Evolutionary conservation across 2,797 vertebrate species (phyloP), one percentile per base, ranked within the genome.

Genomic region (Chloroceryle inda): DNA sequence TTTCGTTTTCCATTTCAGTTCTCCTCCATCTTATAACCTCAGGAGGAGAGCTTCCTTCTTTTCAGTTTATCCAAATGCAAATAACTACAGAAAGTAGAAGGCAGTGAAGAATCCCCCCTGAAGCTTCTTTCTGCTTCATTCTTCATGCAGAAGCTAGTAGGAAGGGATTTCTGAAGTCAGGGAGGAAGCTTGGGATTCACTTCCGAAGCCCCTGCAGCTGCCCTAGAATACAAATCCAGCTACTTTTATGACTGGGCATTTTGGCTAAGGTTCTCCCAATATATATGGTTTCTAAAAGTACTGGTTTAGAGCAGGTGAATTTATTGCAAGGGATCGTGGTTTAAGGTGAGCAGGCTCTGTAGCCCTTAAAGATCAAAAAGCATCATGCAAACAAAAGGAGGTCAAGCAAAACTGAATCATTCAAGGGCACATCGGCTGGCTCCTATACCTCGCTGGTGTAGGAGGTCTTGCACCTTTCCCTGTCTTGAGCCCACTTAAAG

Each of bases 1-100:
- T 96, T 84, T 93, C 64, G 67, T 94, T 85, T 94, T 96, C 96
- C 73, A 88, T 88, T 85, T 92, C 86, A 45, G 89, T 93, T 92
- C 83, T 96, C 62, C 63, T 91, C 93, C 95, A 59, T 96, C 55
- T 93, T 94, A 92, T 8, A 86, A 89, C 23, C 68, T 87, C 67
- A 50, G 73, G 89, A 96, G 29, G 44, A 92, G 27, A 33, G 23
- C 31, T 85, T 91, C 49, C 50, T 84, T 89, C 49, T 89, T 85
- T 91, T 67, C 72, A 38, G 21, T 91, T 80, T 77, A 58, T 78
- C 66, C 47, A 71, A 68, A 63, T 33, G 9, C 4, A 15, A 62
- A 62, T 76, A 78, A 22, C 31, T 78, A 24, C 23, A 79, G 55
- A 76, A 88, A 63, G 31, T 47, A 80, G 40, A 79, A 85, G 44